A percentile compares a stretch with the other conserved stretches of the same genome.
Conservation (phyloP, 2,888 invertebrate genomes). For the Chydorus sphaericus region DNA sequence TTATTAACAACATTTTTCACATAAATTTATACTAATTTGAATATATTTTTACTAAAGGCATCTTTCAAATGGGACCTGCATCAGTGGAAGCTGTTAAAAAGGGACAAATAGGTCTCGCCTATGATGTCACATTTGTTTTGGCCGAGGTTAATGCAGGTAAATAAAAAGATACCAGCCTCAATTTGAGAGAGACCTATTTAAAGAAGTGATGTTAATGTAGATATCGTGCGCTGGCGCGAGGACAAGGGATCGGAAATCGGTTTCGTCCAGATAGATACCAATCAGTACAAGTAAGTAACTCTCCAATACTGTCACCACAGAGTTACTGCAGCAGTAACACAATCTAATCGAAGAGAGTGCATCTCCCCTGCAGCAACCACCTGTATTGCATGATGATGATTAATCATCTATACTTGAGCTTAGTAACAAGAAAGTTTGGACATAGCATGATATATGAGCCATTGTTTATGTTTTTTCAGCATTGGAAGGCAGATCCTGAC, state of each 20-base stretch:
- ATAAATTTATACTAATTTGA: background rate
- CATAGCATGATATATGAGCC: no score
- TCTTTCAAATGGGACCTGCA: conserved; percentile 64
- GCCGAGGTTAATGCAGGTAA: conserved; percentile 45
- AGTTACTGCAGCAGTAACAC: no score
- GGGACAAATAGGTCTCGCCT: conserved; percentile 56
- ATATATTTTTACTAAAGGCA: conserved; percentile 27
- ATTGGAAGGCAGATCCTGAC: conserved; percentile 59
- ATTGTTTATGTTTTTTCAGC: conserved; percentile 32
- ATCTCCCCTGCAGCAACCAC: no score
- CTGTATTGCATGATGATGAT: no score
- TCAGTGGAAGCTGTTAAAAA: conserved; percentile 60
- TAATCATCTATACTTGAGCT: no score
- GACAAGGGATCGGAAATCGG: conserved; percentile 47
- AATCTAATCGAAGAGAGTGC: no score
- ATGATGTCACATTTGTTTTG: conserved; percentile 61
- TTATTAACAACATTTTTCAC: background rate
- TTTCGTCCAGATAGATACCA: conserved; percentile 49
- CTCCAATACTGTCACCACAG: no score
- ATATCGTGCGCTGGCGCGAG: conserved; percentile 60
- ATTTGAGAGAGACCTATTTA: background rate
- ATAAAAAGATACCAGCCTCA: background rate
- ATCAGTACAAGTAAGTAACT: conserved; percentile 52
- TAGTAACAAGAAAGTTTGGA: no score
- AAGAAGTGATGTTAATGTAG: conserved; percentile 39